Percentiles rank a stretch among this genome's conserved stretches.
Conservation (phyloP, 2,888 invertebrate species). For the Acheta domesticus region DNA sequence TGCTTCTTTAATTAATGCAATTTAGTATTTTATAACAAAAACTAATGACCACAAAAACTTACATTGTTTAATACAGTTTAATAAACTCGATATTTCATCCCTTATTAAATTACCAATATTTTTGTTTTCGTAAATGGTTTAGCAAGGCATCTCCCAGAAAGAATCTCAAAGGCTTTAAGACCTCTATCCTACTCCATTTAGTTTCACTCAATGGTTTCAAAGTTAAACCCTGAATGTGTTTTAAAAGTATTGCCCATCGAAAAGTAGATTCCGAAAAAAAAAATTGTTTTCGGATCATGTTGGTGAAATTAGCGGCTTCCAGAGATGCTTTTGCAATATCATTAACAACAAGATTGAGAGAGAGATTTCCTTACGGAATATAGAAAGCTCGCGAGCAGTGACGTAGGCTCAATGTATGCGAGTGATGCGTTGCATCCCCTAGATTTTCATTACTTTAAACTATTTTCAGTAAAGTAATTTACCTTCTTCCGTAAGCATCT, state of each 20-base stretch:
- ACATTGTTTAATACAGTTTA: conserved; percentile 24
- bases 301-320: conserved; percentile 19
- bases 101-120: conserved; percentile 20
- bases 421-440: too few species aligned
- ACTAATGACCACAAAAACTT: not conserved
- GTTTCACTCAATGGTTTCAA: conserved; percentile 30
- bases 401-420: too few species aligned
- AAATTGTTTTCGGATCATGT: not conserved
- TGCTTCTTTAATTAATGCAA: conserved; percentile 38
- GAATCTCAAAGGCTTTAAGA: not conserved
- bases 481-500: too few species aligned
- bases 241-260: not conserved
- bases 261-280: not conserved
- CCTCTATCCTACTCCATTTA: not conserved
- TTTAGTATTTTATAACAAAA: conserved; percentile 36
- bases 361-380: not conserved
- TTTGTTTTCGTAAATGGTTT: not conserved
- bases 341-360: not conserved
- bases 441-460: too few species aligned
- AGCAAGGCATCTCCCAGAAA: conserved; percentile 21
- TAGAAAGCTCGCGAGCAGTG: too few species aligned
- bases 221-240: conserved; percentile 32
- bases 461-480: too few species aligned
- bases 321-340: not conserved
- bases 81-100: conserved; percentile 31